Evolutionary conservation across 2,888 invertebrate genomes (phyloP), one percentile per base, ranked within the genome.

Genomic region (Melolontha melolontha): DNA sequence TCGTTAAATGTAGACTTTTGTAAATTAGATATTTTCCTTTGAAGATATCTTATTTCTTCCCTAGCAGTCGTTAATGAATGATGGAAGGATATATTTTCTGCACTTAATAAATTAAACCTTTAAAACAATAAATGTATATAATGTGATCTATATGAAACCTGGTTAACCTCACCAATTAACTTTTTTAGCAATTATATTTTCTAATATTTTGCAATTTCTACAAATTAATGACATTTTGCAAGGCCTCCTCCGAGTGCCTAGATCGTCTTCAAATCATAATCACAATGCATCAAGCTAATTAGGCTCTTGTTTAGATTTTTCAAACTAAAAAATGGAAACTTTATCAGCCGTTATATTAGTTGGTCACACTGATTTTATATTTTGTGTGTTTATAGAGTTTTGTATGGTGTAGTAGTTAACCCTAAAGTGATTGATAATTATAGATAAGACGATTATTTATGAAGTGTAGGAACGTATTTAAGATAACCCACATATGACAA

Each of bases 371-470:
- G 65, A n/a, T 2, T 22, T n/a, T 34, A 62, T 29, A 34, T n/a
- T n/a, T n/a, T n/a, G 14, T 62, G 39, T 39, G 14, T 55, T 54
- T 27, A 17, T 55, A 29, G 34, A 44, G 65, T 34, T 55, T n/a
- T 55, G 51, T 42, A 66, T 65, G 54, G 6, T 29, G 29, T 29
- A 29, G 29, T 29, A 29, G 64, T 50, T 66, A 66, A 66, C 66
- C 66, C 57, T 57, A 66, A 66, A 59, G 29, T 42, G 66, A 51
- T 66, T 51, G 42, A 66, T 27, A 52, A 39, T 54, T 57, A 55
- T 11, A 57, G 66, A 66, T 59, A 66, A 57, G 41, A 59, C 16
- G 59, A 51, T 42, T 40, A 66, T 17, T 16, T 39, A 29, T 34
- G 42, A 49, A 50, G 40, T 44, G 59, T 40, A 55, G 14, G 12